Conservation (phyloP, 2,113 vertebrate species). For the Dryoscopus gambensis region DNA sequence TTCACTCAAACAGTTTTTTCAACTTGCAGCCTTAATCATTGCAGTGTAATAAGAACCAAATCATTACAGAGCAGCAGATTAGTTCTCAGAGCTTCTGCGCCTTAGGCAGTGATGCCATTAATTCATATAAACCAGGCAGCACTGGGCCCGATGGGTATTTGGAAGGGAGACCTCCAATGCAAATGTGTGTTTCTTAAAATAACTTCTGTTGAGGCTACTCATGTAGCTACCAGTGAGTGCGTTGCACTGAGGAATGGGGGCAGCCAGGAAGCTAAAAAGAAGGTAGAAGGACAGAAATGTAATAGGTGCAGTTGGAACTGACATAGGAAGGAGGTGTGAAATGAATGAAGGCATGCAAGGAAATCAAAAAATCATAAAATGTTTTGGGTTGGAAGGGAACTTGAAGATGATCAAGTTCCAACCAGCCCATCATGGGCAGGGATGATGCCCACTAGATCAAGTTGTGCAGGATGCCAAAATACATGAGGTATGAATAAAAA, state of each 20-base stretch:
- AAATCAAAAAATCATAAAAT: neutral
- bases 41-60: neutral
- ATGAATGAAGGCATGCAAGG: neutral
- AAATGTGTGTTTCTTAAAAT: neutral
- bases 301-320: neutral
- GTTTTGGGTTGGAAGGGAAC: neutral
- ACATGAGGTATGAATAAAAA: neutral
- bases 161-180: neutral
- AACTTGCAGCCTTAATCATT: neutral
- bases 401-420: neutral
- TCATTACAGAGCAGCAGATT: neutral
- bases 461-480: neutral
- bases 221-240: neutral
- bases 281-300: neutral
- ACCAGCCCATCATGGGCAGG: neutral
- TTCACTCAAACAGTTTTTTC: conserved; percentile 9
- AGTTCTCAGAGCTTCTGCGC: conserved; percentile 10
- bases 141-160: neutral
- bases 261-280: neutral
- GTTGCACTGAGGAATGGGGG: neutral
- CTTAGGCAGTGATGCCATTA: neutral
- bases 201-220: neutral
- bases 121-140: neutral
- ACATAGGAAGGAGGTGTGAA: neutral
- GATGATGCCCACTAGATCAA: neutral